Base-by-base conservation (phyloP, 2,888 invertebrate genomes). In the Sabellastarte sp. region DNA sequence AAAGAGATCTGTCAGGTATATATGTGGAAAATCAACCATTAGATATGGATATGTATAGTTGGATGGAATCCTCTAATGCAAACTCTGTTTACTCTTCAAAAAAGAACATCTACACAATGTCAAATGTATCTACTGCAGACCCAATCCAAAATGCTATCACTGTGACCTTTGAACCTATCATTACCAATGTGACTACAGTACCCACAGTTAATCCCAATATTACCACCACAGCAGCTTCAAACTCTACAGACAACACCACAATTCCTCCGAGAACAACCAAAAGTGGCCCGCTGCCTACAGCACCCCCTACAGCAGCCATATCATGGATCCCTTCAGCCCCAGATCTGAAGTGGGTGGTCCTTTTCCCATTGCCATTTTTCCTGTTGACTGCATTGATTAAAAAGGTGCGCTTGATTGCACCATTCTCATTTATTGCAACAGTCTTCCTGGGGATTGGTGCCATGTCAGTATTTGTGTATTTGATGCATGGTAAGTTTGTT, bases 341-440 rank as follows among this genome's bases (percentile, higher is more conserved):
- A 0, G 70, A 71, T 32, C 69, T 82, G n/a, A 71, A 71, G 59
- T 57, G 75, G 29, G 66, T 82, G 29, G 76, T 82, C 5, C 65
- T 77, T 3, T 51, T 71, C 31, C 81, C 81, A 2, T 58, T 80
- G 1, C 76, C 78, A 1, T 61, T 82, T 29, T 80, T 82, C 63
- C 67, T 82, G 30, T 26, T 70, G 24, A 78, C 80, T 66, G 74
- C 80, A 0, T 67, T 79, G 32, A 69, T 82, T 20, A 73, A 77
- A 31, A 73, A 71, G 57, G 71, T 82, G 0, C 73, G 82, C 3
- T 71, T 74, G 24, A 66, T 82, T 31, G 78, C 78, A 15, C 68
- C 71, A n/a, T 73, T 82, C 61, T 81, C 80, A 63, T 68, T 76
- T 2, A 56, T 77, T 1, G 82, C 82, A 2, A 76, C 80, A 63